Conservation (phyloP, 2,888 invertebrate species). For the Selenia dentaria region DNA sequence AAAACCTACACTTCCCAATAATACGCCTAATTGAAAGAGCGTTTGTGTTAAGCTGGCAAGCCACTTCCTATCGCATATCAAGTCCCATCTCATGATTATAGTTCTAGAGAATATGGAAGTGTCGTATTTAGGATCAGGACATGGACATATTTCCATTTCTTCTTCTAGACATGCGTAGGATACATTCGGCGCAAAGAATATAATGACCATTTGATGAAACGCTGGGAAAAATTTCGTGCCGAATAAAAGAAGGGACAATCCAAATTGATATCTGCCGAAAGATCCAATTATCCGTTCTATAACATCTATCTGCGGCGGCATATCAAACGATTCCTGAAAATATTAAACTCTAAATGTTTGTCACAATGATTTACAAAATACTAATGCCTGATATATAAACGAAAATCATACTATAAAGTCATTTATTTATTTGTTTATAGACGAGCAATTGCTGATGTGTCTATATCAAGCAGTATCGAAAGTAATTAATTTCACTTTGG, state of each 20-base stretch:
- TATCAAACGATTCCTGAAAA: background rate
- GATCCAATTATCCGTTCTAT: slow-evolving; percentile 74
- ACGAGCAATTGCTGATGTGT: no score
- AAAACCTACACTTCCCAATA: slow-evolving; percentile 89
- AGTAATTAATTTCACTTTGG: no score
- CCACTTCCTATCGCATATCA: slow-evolving; percentile 88
- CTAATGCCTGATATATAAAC: no score
- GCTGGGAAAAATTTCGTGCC: slow-evolving; percentile 57
- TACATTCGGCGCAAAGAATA: slow-evolving; percentile 58
- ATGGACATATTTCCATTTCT: slow-evolving; percentile 76
- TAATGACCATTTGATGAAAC: slow-evolving; percentile 63
- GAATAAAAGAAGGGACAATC: slow-evolving; percentile 51
- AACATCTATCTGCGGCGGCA: slow-evolving; percentile 39
- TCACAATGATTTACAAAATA: no score
- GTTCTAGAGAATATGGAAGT: slow-evolving; percentile 87
- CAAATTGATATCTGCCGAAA: slow-evolving; percentile 70
- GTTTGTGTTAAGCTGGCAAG: slow-evolving; percentile 89
- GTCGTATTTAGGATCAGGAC: slow-evolving; percentile 85
- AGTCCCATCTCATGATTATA: slow-evolving; percentile 90
- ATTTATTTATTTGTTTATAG: no score
- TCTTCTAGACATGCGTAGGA: slow-evolving; percentile 44
- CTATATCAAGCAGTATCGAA: no score
- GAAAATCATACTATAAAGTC: no score
- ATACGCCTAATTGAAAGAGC: slow-evolving; percentile 89
- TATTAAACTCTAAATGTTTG: no score